Conservation (phyloP, 1,140 invertebrate genomes). For the Whitmania pigra region DNA sequence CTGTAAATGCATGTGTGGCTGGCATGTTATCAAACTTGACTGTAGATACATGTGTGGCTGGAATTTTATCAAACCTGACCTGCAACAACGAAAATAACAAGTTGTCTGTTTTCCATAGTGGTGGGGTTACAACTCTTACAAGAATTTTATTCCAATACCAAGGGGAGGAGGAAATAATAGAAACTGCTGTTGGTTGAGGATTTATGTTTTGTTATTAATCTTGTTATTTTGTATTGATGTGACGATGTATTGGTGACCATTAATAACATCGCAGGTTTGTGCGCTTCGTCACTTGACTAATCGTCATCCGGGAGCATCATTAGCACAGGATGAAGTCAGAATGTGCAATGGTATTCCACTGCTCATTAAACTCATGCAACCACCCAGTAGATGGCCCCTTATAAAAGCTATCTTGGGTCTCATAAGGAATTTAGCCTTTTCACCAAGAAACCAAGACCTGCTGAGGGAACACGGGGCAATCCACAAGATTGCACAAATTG, state of each 20-base stretch:
- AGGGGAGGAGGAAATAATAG: constrained; percentile 92
- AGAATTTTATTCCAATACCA: constrained; percentile 83
- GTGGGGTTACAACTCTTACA: constrained; percentile 85
- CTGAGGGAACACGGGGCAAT: constrained; percentile 84
- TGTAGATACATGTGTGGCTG: constrained; percentile 82
- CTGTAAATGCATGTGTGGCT: constrained; percentile 77
- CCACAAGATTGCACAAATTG: constrained; percentile 72
- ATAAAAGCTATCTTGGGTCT: constrained; percentile 73
- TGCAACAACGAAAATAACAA: constrained; percentile 98
- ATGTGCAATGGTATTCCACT: constrained; percentile 80
- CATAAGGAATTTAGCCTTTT: constrained; percentile 86
- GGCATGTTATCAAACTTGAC: constrained; percentile 92
- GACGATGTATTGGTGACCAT: background rate
- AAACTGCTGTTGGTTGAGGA: constrained; percentile 61
- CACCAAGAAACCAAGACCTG: constrained; percentile 85
- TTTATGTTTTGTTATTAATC: background rate
- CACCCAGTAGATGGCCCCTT: constrained; percentile 41
- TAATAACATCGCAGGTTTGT: constrained; percentile 52
- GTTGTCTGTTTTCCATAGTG: constrained; percentile 71
- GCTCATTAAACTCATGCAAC: constrained; percentile 76
- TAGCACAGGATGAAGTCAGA: constrained; percentile 91
- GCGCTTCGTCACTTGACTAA: constrained; percentile 88
- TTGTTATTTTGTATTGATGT: constrained; percentile 41
- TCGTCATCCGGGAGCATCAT: constrained; percentile 81
- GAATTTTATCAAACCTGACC: constrained; percentile 92